These are phyloP conservation scores for Rousettus madagascariensis DNA, from an alignment of 2,797 vertebrate species.

Conservation along the genomic window DNA sequence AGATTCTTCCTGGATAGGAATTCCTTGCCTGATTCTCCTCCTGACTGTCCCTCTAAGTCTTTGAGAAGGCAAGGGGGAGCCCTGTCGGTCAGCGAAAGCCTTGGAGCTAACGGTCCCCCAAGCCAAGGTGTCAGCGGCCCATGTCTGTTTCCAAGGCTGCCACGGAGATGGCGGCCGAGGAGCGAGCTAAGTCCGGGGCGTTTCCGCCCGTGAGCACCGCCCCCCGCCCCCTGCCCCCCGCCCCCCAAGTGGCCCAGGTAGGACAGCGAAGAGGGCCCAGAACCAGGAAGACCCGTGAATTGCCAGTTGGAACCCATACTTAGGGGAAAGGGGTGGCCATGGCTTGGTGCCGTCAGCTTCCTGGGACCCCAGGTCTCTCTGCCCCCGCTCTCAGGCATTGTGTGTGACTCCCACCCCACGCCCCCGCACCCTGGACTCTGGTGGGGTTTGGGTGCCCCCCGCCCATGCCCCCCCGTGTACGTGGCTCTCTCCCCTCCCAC, in stretches of 20 bases:
- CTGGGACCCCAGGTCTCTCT: slow-evolving; percentile 43
- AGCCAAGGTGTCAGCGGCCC: background rate
- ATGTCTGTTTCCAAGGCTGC: background rate
- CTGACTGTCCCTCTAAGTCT: background rate
- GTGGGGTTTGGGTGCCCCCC: slow-evolving; percentile 24
- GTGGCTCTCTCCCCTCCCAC: slow-evolving; percentile 71
- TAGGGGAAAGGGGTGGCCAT: background rate
- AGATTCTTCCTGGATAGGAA: background rate
- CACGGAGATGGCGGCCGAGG: background rate
- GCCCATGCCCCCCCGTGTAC: slow-evolving; percentile 79
- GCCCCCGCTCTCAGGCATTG: background rate
- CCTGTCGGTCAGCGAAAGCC: background rate
- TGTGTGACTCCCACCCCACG: background rate
- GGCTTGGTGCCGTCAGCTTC: slow-evolving; percentile 60
- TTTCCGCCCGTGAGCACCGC: background rate
- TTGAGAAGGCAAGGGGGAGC: background rate
- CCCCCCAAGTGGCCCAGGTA: background rate
- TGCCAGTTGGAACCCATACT: background rate
- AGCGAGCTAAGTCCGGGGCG: background rate
- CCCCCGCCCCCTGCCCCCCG: background rate
- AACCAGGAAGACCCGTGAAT: background rate
- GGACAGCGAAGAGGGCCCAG: background rate
- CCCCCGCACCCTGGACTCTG: background rate
- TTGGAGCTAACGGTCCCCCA: background rate
- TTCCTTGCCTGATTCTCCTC: background rate